Conservation (phyloP, 2,888 invertebrate genomes). For the Cancer borealis region DNA sequence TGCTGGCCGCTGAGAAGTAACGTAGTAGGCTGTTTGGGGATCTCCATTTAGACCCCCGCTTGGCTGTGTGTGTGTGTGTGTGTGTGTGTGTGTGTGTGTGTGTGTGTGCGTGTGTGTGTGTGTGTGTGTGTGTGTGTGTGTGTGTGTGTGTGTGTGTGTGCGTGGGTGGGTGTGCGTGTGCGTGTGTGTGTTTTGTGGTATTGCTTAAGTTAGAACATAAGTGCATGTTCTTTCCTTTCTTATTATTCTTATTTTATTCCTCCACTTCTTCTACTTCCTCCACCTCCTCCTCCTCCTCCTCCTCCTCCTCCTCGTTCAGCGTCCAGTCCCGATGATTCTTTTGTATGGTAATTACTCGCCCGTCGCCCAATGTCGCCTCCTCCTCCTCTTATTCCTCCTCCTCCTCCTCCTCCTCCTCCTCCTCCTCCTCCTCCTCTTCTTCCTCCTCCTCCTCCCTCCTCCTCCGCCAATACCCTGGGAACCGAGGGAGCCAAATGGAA, state of each 20-base stretch:
- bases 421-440: conserved; percentile 34
- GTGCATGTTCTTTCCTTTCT: not conserved
- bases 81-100: no score
- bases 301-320: not conserved
- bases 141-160: no score
- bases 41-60: conserved; percentile 63
- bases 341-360: not conserved
- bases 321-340: not conserved
- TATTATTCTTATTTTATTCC: not conserved
- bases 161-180: not conserved
- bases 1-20: conserved; percentile 50
- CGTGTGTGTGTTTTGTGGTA: not conserved
- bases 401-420: conserved; percentile 40
- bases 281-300: not conserved
- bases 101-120: no score
- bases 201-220: not conserved
- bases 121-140: no score
- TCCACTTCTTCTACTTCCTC: not conserved
- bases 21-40: conserved; percentile 61
- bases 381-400: conserved; percentile 15
- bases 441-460: conserved; percentile 47
- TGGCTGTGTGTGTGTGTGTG: not conserved
- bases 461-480: not conserved
- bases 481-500: conserved; percentile 15
- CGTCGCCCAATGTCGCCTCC: not conserved